Base-by-base conservation (phyloP, 2,888 invertebrate genomes). In the Andrena marginata region DNA sequence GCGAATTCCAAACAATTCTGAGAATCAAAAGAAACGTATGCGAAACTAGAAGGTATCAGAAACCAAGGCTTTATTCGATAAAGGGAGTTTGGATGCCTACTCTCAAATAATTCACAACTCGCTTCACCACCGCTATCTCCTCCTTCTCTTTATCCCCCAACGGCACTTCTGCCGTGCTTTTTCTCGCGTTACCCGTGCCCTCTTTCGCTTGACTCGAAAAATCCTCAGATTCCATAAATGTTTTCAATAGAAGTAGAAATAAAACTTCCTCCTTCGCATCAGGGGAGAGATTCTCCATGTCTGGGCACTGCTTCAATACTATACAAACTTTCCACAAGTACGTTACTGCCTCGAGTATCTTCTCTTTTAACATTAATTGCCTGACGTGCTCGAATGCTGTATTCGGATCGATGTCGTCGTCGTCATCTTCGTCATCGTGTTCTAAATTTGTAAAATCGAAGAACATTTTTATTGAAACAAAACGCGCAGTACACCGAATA, bases 21-120 rank as follows among this genome's bases (percentile, higher is more conserved):
- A 0, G 89, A 0, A 93, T 91, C 48, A 33, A 63, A 29, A 72
- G 54, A 20, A 42, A 42, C 2, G 42, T 16, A 10, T 42, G 26
- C 42, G 29, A n/a, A 33, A 16, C 10, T 73, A 2, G 26, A 42
- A 62, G n/a, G 4, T 54, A 23, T 13, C 20, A 4, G 56, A 56
- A 23, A 20, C 20, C 6, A 20, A 20, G 23, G 56, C 23, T 23
- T 23, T 10, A 26, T 7, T 10, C 20, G 10, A 56, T 16, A 71
- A 13, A 10, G 16, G 1, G 42, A 23, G 8, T 8, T 54, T 42
- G 35, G 2, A 16, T 95, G 95, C 88, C 96, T 86, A 94, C 97
- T 94, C 96, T 95, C 0, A 97, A 94, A 91, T 97, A 98, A 68
- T 96, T 96, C 0, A 98, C 96, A 4, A 96, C 94, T 81, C 94